phyloP scores from a whole-genome alignment of 2,113 vertebrate genomes.

The Pitta sordida region DNA sequence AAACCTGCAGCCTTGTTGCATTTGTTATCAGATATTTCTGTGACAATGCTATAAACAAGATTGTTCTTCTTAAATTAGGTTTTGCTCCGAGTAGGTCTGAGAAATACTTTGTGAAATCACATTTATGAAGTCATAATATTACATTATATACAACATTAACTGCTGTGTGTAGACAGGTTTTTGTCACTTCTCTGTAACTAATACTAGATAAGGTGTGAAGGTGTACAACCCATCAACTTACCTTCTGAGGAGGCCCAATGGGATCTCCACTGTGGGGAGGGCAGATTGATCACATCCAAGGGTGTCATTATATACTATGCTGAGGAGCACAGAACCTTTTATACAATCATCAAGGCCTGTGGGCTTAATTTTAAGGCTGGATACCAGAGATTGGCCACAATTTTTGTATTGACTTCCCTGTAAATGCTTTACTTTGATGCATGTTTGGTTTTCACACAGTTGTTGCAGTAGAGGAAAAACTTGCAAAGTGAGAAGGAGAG shows the following conservation, averaged over 20 bases:
- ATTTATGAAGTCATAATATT: not conserved
- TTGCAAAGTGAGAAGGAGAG: not conserved
- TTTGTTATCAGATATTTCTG: not conserved
- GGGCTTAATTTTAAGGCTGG: not conserved
- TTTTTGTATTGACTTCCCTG: not conserved
- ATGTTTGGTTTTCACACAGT: not conserved
- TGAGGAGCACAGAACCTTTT: not conserved
- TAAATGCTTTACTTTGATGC: not conserved
- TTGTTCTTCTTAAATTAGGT: not conserved
- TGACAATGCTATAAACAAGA: not conserved
- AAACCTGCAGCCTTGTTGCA: not conserved
- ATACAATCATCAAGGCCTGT: not conserved
- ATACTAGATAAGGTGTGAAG: not conserved
- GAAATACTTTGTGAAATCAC: not conserved
- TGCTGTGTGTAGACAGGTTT: not conserved
- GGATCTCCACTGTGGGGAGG: not conserved
- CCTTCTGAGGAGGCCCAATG: not conserved
- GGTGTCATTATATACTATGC: not conserved
- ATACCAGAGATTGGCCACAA: not conserved
- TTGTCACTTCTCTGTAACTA: not conserved
- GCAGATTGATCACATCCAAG: not conserved
- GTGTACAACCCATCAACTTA: not conserved
- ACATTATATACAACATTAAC: not conserved
- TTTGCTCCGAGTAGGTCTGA: not conserved
- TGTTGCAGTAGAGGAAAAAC: not conserved